Evolutionary conservation across 1,140 invertebrate genomes (phyloP).

Genomic region (Monochamus saltuarius): DNA sequence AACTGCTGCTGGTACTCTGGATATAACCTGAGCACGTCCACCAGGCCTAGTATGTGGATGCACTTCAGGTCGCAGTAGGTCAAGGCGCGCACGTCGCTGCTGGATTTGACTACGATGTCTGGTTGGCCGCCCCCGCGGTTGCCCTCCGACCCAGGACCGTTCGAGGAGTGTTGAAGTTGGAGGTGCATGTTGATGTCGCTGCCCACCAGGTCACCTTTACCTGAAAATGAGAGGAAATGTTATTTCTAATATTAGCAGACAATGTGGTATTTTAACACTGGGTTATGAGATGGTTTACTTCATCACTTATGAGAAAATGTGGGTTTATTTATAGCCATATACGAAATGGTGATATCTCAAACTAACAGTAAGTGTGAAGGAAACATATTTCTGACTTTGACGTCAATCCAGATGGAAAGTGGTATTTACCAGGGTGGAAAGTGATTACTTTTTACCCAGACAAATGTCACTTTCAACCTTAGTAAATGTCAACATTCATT

Average conservation of each 20-base stretch:
- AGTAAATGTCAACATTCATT: too few relatives aligned
- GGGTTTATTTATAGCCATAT: too few relatives aligned
- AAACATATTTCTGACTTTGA: too few relatives aligned
- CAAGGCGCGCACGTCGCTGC: slow-evolving; percentile 87
- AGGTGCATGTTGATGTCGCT: slow-evolving; percentile 85
- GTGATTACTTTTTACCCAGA: too few relatives aligned
- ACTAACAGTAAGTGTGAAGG: too few relatives aligned
- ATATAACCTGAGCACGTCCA: slow-evolving; percentile 88
- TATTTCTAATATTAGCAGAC: not conserved
- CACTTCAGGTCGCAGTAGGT: slow-evolving; percentile 96
- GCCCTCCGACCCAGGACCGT: slow-evolving; percentile 52
- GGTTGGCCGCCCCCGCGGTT: slow-evolving; percentile 54
- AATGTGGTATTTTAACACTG: too few relatives aligned
- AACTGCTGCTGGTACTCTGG: slow-evolving; percentile 94
- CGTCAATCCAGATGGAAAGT: too few relatives aligned
- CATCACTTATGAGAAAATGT: too few relatives aligned
- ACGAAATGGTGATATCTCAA: too few relatives aligned
- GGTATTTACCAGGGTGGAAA: too few relatives aligned
- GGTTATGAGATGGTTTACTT: too few relatives aligned
- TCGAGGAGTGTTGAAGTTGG: slow-evolving; percentile 57
- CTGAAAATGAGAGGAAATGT: slow-evolving; percentile 55
- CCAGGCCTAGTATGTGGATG: slow-evolving; percentile 84
- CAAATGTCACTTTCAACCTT: too few relatives aligned
- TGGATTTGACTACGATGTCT: slow-evolving; percentile 87
- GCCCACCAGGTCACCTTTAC: slow-evolving; percentile 95